Conservation (phyloP, 1,140 invertebrate genomes). For the Adelges cooleyi region DNA sequence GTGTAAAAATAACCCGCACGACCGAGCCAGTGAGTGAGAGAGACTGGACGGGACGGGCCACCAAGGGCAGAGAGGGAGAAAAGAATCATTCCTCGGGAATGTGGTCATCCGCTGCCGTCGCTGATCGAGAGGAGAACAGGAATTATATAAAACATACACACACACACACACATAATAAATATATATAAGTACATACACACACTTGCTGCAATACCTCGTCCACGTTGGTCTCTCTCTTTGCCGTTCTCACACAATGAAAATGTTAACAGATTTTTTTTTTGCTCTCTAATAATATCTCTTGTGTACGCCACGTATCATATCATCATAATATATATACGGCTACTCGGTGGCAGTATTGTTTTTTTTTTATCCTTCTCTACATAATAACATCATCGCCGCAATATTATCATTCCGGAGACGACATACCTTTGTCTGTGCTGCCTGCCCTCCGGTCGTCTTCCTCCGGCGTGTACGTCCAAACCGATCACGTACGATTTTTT, state of each 20-base stretch:
- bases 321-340: too few relatives aligned
- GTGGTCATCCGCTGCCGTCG: background rate
- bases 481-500: background rate
- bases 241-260: constrained; percentile 16
- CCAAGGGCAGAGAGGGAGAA: background rate
- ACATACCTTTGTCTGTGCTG: background rate
- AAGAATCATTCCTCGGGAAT: constrained; percentile 21
- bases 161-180: too few relatives aligned
- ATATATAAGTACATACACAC: background rate
- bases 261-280: constrained; percentile 10
- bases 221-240: background rate
- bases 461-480: background rate
- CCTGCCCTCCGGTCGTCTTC: background rate
- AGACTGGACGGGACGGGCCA: too few relatives aligned
- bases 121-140: background rate
- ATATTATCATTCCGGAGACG: background rate
- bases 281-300: background rate
- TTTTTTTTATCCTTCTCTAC: background rate
- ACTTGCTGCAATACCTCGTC: background rate
- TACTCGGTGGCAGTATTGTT: background rate
- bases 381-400: background rate
- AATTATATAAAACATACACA: background rate
- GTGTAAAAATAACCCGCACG: constrained; percentile 1
- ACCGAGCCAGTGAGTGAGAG: background rate
- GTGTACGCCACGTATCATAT: too few relatives aligned